These are phyloP conservation scores for Puffinus mauretanicus DNA, from an alignment of 2,113 vertebrate genomes.

Conservation along the genomic window DNA sequence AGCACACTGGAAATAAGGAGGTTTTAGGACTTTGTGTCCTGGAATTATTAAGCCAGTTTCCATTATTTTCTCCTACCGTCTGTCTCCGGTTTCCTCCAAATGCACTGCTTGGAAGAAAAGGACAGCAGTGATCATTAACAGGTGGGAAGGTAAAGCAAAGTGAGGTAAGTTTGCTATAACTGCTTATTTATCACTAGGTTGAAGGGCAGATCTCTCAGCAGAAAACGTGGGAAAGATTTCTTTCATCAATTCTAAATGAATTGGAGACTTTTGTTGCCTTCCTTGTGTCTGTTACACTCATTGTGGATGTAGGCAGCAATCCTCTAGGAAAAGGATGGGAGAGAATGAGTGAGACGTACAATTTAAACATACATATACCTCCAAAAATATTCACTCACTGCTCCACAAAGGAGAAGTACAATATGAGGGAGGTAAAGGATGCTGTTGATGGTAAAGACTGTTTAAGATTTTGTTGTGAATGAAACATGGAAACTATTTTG, in stretches of 20 bases:
- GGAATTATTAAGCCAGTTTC: background rate
- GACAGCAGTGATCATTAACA: background rate
- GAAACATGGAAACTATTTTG: background rate
- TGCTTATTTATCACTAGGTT: background rate
- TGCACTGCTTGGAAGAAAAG: background rate
- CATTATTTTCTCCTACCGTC: background rate
- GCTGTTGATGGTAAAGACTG: background rate
- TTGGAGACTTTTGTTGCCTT: background rate
- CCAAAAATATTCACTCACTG: background rate
- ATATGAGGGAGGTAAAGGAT: background rate
- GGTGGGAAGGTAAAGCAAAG: background rate
- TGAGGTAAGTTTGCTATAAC: background rate
- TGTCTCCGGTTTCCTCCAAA: background rate
- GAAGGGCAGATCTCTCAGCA: background rate
- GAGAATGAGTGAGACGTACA: background rate
- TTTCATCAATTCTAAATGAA: background rate
- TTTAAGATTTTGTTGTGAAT: background rate
- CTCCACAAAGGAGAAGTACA: background rate
- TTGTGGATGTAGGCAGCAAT: background rate
- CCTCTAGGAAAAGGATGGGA: background rate
- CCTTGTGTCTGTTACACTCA: background rate
- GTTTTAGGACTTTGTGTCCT: background rate
- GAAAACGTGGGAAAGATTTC: background rate
- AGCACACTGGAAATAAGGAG: background rate
- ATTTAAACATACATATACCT: background rate